Percentiles rank a stretch among this genome's conserved stretches.
Conservation (phyloP, 2,113 vertebrate genomes). For the Aythya baeri region DNA sequence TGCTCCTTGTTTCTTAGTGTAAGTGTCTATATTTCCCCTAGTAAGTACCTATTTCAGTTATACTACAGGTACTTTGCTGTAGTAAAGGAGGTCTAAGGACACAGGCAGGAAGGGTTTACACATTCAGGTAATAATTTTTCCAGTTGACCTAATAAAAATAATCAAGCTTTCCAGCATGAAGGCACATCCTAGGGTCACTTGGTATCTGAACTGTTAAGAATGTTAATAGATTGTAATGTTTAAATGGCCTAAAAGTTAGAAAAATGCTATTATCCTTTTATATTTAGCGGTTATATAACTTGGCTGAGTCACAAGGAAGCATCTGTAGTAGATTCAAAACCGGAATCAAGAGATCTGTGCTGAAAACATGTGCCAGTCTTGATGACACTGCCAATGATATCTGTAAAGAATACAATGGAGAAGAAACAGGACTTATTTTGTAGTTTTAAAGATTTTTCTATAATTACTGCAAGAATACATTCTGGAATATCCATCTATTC, state of each 20-base stretch:
- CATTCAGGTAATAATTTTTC: neutral
- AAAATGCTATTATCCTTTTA: neutral
- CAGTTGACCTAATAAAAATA: neutral
- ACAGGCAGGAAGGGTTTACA: neutral
- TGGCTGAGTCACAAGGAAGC: neutral
- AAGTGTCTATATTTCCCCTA: neutral
- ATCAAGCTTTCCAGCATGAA: neutral
- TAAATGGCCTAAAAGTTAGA: neutral
- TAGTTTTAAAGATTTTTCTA: too few relatives aligned
- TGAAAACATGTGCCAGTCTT: neutral
- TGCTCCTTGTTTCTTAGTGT: neutral
- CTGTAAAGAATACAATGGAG: neutral
- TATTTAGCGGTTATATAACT: neutral
- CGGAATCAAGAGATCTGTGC: neutral
- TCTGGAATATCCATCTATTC: neutral
- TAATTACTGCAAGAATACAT: neutral
- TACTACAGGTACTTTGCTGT: neutral
- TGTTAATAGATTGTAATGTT: neutral
- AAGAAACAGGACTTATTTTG: neutral
- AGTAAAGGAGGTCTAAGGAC: neutral
- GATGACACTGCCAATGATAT: neutral
- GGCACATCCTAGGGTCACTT: neutral
- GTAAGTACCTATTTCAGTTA: neutral
- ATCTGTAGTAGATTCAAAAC: neutral
- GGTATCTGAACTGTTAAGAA: neutral